These are phyloP conservation scores for Tolmerus cingulatus DNA, from an alignment of 2,888 invertebrate genomes.

Conservation along the genomic window DNA sequence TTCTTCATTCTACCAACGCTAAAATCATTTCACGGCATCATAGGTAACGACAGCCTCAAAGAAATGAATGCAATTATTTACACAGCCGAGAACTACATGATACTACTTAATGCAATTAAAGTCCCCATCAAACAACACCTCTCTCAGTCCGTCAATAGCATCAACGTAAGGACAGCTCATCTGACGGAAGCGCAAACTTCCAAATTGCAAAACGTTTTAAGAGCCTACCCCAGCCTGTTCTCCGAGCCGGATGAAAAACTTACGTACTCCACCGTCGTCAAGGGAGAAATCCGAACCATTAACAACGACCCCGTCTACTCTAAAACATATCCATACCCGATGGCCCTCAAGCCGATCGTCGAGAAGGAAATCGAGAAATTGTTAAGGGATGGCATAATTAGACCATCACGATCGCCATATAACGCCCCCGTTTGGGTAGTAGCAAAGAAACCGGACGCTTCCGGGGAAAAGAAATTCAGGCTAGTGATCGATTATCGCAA, in stretches of 20 bases:
- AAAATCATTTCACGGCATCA: neutral
- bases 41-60: neutral
- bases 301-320: neutral
- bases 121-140: neutral
- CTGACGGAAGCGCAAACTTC: neutral
- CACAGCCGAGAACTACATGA: neutral
- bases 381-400: neutral
- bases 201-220: neutral
- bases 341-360: neutral
- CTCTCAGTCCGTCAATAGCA: neutral
- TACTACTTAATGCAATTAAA: neutral
- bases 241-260: neutral
- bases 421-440: neutral
- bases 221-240: neutral
- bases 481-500: neutral
- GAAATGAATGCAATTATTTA: neutral
- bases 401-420: neutral
- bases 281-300: neutral
- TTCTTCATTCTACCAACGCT: neutral
- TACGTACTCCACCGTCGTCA: neutral
- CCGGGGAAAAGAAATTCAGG: neutral
- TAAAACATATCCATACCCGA: neutral
- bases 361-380: neutral
- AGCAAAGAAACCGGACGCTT: neutral
- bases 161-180: neutral